Evolutionary conservation across 2,888 invertebrate genomes (phyloP).

Genomic region (Aquatica leii): DNA sequence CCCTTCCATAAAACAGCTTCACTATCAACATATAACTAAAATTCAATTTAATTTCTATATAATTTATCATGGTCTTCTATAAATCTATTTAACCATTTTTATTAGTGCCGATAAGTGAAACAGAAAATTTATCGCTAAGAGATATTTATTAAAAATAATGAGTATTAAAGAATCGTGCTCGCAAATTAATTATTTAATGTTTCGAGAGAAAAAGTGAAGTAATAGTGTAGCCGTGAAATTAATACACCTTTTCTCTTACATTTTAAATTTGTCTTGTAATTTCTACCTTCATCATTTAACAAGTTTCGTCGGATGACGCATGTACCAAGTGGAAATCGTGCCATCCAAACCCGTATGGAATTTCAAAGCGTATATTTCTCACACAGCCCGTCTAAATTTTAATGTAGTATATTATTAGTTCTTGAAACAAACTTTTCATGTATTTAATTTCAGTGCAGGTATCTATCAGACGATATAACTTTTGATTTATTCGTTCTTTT

Average conservation of each 20-base stretch:
- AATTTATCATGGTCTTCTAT: not conserved
- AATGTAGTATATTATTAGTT: slow-evolving; percentile 3
- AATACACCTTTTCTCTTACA: slow-evolving; percentile 6
- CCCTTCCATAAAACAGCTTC: slow-evolving; percentile 21
- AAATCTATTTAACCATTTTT: not conserved
- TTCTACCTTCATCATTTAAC: slow-evolving; percentile 15
- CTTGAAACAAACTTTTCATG: slow-evolving; percentile 3
- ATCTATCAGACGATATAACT: too few species aligned
- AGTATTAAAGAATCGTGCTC: too few species aligned
- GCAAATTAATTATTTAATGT: slow-evolving; percentile 3
- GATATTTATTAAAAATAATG: not conserved
- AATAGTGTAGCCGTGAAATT: slow-evolving; percentile 8
- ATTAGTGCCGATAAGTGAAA: not conserved
- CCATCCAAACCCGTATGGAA: slow-evolving; percentile 8
- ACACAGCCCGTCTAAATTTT: slow-evolving; percentile 2
- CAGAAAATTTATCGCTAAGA: not conserved
- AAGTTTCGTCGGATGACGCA: slow-evolving; percentile 17
- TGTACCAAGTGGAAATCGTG: slow-evolving; percentile 15
- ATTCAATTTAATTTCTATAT: slow-evolving; percentile 11
- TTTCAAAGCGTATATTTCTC: slow-evolving; percentile 9
- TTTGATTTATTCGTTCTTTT: too few species aligned
- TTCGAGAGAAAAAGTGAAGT: not conserved
- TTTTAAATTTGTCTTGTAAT: slow-evolving; percentile 12
- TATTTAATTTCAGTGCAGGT: not conserved
- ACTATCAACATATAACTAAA: slow-evolving; percentile 13